Evolutionary conservation across 2,113 vertebrate species (phyloP), one percentile per base, ranked within the genome.

Genomic region (Agelaius tricolor): DNA sequence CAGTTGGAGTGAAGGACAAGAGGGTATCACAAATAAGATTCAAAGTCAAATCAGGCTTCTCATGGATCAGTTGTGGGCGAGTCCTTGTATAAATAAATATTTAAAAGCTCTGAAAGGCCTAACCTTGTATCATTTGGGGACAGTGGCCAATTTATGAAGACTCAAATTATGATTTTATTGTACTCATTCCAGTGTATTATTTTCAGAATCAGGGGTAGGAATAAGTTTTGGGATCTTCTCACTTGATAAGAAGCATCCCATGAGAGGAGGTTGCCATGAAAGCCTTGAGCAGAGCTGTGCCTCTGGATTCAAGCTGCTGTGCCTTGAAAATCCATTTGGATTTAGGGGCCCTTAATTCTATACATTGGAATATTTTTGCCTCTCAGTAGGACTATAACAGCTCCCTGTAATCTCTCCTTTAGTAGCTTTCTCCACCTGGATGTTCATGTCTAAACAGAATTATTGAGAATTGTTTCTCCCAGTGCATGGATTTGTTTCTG

Each of bases 121-220:
- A 57, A 49, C 14, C 46, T 51, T 23, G 4, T 41, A 30, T 49
- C 9, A 27, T 13, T 0, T 79, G 30, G 17, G 10, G n/a, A 30
- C 19, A 52, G 37, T 33, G 17, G 10, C n/a, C 55, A 35, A 73
- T 21, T 37, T 7, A 5, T 63, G 24, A 44, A 19, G 5, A 52
- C 55, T 44, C 27, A 43, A 75, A 39, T n/a, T 8, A 13, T 5
- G 2, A 2, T 11, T n/a, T 46, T 31, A 11, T n/a, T 47, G 4
- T 19, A 2, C 24, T 62, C 4, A 5, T 41, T 15, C 0, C 33
- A 18, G 4, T 24, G 1, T 13, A 6, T 46, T 66, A 13, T 46
- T 59, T 63, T 67, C n/a, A 41, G 47, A 63, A 54, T 13, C 12
- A 10, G 10, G 17, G 5, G 4, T 5, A 59, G n/a, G 17, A 72